phyloP scores from a whole-genome alignment of 2,113 vertebrate genomes.

The Lepus timidus region DNA sequence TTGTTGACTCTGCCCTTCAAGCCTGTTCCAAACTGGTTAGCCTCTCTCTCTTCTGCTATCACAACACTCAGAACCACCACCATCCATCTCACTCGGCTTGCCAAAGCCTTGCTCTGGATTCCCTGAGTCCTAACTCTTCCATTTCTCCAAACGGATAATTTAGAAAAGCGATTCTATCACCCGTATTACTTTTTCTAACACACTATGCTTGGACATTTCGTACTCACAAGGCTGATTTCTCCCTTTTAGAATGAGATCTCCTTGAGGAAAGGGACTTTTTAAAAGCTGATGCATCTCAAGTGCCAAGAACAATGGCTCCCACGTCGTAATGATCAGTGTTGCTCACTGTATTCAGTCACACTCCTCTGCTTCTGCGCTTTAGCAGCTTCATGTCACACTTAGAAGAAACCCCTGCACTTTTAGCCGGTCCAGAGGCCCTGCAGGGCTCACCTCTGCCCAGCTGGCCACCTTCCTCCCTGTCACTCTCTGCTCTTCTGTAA shows the following conservation, averaged over 20 bases:
- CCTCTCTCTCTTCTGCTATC: neutral
- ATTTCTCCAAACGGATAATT: neutral
- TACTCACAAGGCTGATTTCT: neutral
- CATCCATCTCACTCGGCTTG: neutral
- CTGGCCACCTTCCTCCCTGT: neutral
- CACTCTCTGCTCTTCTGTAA: neutral
- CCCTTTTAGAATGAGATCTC: neutral
- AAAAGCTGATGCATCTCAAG: neutral
- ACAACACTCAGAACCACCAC: neutral
- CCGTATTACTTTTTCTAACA: too few relatives aligned
- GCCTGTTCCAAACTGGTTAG: neutral
- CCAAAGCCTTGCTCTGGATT: neutral
- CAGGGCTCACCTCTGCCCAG: neutral
- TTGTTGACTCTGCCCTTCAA: neutral
- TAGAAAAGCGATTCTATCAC: neutral
- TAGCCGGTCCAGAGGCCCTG: neutral
- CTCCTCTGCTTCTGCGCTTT: neutral
- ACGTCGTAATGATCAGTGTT: too few relatives aligned
- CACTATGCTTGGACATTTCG: too few relatives aligned
- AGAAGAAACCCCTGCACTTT: neutral
- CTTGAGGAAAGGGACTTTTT: neutral
- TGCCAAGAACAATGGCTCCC: neutral
- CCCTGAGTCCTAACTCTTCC: neutral
- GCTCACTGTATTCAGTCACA: neutral
- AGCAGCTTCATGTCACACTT: neutral